These are phyloP conservation scores for Andinoacara biseriatus DNA, from an alignment of 2,113 vertebrate genomes.

Conservation along the genomic window DNA sequence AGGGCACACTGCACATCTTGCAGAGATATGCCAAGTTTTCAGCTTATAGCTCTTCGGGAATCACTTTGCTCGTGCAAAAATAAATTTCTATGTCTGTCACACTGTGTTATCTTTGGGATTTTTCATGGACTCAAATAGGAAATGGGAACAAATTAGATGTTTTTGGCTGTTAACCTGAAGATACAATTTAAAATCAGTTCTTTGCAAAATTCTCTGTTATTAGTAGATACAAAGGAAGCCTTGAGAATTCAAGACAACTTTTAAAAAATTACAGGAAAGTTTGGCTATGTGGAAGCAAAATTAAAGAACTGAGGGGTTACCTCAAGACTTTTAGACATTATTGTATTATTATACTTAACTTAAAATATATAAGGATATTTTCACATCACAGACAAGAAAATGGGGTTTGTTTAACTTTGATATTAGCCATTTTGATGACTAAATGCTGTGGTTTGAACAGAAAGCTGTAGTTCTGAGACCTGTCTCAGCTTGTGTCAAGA, in stretches of 20 bases:
- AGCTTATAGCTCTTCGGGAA: not conserved
- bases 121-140: not conserved
- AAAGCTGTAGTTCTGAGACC: conserved; percentile 63
- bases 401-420: not conserved
- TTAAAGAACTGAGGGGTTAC: not conserved
- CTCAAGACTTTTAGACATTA: not conserved
- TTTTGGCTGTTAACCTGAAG: not conserved
- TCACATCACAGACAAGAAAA: not conserved
- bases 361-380: not conserved
- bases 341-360: not conserved
- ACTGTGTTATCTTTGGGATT: not conserved
- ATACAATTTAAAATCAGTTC: not conserved
- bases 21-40: not conserved
- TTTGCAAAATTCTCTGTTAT: not conserved
- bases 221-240: not conserved
- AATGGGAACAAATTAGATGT: not conserved
- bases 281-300: not conserved
- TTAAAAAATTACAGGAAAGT: not conserved
- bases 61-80: not conserved
- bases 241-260: not conserved
- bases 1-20: not conserved
- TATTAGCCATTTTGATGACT: not conserved
- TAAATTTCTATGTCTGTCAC: not conserved
- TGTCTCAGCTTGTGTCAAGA: conserved; percentile 73
- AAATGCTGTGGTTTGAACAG: conserved; percentile 17